These are phyloP conservation scores for Psittacara wagleri DNA, from an alignment of 2,113 vertebrate genomes.

Conservation along the genomic window DNA sequence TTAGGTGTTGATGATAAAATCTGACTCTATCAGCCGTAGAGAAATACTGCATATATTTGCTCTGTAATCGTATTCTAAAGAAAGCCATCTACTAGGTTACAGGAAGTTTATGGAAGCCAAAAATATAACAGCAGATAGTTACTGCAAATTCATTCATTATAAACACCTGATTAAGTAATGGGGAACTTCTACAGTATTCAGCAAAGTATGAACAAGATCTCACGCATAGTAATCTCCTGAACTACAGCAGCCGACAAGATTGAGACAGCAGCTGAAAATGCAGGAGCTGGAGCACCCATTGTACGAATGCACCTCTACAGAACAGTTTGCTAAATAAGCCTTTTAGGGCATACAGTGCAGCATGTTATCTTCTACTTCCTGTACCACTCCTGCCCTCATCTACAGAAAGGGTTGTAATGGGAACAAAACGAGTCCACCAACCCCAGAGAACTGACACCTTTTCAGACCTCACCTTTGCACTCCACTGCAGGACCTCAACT, in stretches of 20 bases:
- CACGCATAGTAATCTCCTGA: background rate
- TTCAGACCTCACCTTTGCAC: background rate
- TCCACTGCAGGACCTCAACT: background rate
- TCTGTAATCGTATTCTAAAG: background rate
- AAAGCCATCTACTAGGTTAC: background rate
- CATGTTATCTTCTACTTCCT: background rate
- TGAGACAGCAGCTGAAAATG: background rate
- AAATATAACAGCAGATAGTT: background rate
- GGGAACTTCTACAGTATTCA: background rate
- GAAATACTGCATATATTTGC: background rate
- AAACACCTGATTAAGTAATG: background rate
- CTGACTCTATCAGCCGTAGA: background rate
- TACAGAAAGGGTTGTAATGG: background rate
- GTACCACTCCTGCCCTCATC: background rate
- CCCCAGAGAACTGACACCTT: background rate
- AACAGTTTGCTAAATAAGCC: background rate
- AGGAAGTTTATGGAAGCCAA: background rate
- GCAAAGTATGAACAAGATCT: background rate
- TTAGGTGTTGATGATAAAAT: background rate
- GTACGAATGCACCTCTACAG: background rate
- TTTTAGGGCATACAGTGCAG: background rate
- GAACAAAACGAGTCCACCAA: background rate
- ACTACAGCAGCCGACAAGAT: background rate
- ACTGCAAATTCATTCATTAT: background rate
- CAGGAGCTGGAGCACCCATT: rapidly evolving